Conservation (phyloP, 2,113 vertebrate genomes). For the Lasiurus cinereus region DNA sequence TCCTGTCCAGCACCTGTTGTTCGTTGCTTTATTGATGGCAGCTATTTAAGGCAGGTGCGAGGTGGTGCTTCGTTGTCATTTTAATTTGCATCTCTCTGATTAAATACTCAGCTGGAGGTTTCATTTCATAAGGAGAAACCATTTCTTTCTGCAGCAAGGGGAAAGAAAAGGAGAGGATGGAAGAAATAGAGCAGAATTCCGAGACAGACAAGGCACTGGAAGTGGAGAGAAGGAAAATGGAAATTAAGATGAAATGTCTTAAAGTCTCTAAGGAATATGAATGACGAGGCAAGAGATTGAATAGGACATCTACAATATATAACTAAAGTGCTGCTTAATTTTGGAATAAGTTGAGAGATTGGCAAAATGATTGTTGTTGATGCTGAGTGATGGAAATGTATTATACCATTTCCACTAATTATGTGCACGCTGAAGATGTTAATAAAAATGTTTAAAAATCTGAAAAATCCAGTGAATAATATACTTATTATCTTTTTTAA, state of each 20-base stretch:
- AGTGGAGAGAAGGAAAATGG: constrained; percentile 37
- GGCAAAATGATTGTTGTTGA: constrained; percentile 2
- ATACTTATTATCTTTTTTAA: neutral
- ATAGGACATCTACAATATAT: neutral
- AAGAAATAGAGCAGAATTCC: constrained; percentile 61
- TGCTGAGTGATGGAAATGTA: neutral
- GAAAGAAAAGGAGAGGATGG: constrained; percentile 11
- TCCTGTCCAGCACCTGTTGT: too few species aligned
- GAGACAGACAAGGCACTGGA: constrained; percentile 37
- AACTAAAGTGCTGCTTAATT: constrained; percentile 27
- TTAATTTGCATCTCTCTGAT: neutral
- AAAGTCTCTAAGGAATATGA: constrained; percentile 26
- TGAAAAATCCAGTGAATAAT: neutral
- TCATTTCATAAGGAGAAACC: constrained; percentile 43
- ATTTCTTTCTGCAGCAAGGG: constrained; percentile 37
- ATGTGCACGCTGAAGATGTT: constrained; percentile 39
- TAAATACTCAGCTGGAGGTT: constrained; percentile 14
- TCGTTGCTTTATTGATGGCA: too few species aligned
- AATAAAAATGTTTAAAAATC: neutral
- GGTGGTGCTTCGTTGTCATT: too few species aligned
- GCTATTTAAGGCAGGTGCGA: too few species aligned
- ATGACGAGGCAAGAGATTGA: constrained; percentile 29
- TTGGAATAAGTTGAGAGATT: constrained; percentile 55
- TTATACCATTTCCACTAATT: constrained; percentile 21
- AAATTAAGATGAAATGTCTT: constrained; percentile 39